Percentiles rank a stretch among this genome's conserved stretches.
These are phyloP conservation scores for Lacerta bilineata DNA, from an alignment of 2,797 vertebrate species.

Conservation along the genomic window DNA sequence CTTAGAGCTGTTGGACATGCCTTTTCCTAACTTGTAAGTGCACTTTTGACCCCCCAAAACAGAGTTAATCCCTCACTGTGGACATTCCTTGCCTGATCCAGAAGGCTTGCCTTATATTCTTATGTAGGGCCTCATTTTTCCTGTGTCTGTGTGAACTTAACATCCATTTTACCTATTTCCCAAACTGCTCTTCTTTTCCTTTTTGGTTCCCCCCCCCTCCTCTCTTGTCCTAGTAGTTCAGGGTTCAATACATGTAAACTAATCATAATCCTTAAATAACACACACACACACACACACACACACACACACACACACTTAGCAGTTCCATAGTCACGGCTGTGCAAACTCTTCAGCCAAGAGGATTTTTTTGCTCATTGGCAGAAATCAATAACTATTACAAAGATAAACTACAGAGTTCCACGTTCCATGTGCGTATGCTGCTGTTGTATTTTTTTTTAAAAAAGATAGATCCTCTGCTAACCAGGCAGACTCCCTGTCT, in stretches of 20 bases:
- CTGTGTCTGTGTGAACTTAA: background rate
- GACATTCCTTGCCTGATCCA: too few species aligned
- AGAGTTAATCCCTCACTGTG: too few species aligned
- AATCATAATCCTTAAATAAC: constrained; percentile 38
- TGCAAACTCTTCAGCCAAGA: constrained; percentile 49
- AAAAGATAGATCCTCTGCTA: constrained; percentile 46
- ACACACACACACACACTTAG: constrained; percentile 31
- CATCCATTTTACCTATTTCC: background rate
- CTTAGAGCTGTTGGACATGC: too few species aligned
- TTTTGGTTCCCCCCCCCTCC: background rate
- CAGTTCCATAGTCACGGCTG: constrained; percentile 48
- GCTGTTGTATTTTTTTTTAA: background rate
- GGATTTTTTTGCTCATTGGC: constrained; percentile 60
- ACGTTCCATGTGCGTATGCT: background rate
- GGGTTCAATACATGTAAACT: constrained; percentile 13
- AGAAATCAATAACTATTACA: constrained; percentile 49
- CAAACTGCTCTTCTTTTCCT: background rate
- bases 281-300: constrained; percentile 32
- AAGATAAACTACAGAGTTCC: background rate
- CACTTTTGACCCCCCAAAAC: too few species aligned
- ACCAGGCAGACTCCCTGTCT: constrained; percentile 33
- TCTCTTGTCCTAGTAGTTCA: background rate
- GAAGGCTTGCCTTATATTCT: too few species aligned
- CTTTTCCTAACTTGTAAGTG: too few species aligned
- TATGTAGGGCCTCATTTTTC: too few species aligned